These are phyloP conservation scores for Chaetogeoica ovagalla DNA, from an alignment of 2,888 invertebrate species.

Conservation along the genomic window DNA sequence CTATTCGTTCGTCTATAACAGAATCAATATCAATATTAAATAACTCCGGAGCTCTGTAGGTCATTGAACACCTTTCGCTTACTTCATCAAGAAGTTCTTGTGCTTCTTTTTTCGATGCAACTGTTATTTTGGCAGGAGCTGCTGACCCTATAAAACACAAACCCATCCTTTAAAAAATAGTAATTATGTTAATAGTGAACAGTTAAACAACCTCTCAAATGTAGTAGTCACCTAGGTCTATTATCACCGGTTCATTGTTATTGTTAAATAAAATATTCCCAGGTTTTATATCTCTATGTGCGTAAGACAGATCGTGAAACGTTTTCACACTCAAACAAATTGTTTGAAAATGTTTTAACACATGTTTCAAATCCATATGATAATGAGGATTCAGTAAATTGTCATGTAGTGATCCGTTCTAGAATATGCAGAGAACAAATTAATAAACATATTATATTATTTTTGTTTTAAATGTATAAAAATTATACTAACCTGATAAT, in stretches of 20 bases:
- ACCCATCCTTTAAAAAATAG: slow-evolving; percentile 20
- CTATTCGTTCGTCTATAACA: slow-evolving; percentile 79
- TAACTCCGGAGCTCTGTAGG: slow-evolving; percentile 84
- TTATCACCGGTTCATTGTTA: slow-evolving; percentile 73
- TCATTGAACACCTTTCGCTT: slow-evolving; percentile 83
- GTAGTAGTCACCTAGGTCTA: slow-evolving; percentile 71
- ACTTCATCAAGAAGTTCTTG: slow-evolving; percentile 76
- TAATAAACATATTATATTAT: slow-evolving; percentile 56
- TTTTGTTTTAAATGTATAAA: background rate
- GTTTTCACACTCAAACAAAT: slow-evolving; percentile 75
- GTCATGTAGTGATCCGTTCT: slow-evolving; percentile 75
- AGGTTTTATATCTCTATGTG: slow-evolving; percentile 84
- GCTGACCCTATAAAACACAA: slow-evolving; percentile 64
- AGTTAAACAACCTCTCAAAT: slow-evolving; percentile 38
- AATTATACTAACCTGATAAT: slow-evolving; percentile 65
- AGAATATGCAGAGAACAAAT: slow-evolving; percentile 55
- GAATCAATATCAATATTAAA: slow-evolving; percentile 82
- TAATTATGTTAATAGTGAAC: slow-evolving; percentile 15
- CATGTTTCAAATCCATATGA: slow-evolving; percentile 68
- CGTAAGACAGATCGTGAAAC: slow-evolving; percentile 75
- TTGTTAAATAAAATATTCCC: slow-evolving; percentile 79
- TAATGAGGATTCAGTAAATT: slow-evolving; percentile 68
- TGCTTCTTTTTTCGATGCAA: slow-evolving; percentile 71
- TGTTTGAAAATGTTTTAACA: slow-evolving; percentile 71
- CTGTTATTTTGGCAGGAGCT: slow-evolving; percentile 68